A percentile compares a stretch with the other conserved stretches of the same genome.
These are phyloP conservation scores for Andricus quercusramuli DNA, from an alignment of 2,888 invertebrate species.

Conservation along the genomic window DNA sequence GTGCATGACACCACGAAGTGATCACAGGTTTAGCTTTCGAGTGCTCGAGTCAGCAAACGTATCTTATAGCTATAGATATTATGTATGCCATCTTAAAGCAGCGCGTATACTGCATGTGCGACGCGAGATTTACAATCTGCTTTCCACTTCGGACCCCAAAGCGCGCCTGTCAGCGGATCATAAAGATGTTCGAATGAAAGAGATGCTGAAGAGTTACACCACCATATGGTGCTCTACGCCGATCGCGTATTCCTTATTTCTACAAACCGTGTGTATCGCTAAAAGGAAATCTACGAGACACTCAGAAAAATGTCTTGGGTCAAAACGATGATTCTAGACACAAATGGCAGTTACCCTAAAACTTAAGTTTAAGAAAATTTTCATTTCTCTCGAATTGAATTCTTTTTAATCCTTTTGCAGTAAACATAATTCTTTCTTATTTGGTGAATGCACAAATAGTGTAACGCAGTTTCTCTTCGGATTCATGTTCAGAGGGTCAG, in stretches of 20 bases:
- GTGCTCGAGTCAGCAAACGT: neutral
- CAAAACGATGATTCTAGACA: too few relatives aligned
- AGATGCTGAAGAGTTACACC: constrained; percentile 48
- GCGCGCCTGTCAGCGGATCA: constrained; percentile 68
- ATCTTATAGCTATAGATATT: neutral
- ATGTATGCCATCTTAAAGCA: too few relatives aligned
- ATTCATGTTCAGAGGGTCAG: too few relatives aligned
- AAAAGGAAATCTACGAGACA: neutral
- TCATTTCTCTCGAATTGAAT: too few relatives aligned
- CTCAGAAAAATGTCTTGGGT: too few relatives aligned
- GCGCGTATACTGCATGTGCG: too few relatives aligned
- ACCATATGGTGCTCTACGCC: constrained; percentile 65
- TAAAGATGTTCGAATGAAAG: constrained; percentile 59
- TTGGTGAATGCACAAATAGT: too few relatives aligned
- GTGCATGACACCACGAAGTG: neutral
- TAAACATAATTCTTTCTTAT: too few relatives aligned
- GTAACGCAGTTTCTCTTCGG: too few relatives aligned
- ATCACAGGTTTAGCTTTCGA: neutral
- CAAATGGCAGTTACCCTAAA: too few relatives aligned
- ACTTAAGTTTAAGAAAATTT: too few relatives aligned
- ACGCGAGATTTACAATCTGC: constrained; percentile 56
- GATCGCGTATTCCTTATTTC: constrained; percentile 55
- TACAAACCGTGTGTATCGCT: constrained; percentile 58
- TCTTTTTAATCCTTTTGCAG: too few relatives aligned
- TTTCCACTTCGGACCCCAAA: constrained; percentile 66